Percentiles rank a stretch among this genome's conserved stretches.
Evolutionary conservation across 2,113 vertebrate species (phyloP).

Genomic region (Xyliphius kryptos): DNA sequence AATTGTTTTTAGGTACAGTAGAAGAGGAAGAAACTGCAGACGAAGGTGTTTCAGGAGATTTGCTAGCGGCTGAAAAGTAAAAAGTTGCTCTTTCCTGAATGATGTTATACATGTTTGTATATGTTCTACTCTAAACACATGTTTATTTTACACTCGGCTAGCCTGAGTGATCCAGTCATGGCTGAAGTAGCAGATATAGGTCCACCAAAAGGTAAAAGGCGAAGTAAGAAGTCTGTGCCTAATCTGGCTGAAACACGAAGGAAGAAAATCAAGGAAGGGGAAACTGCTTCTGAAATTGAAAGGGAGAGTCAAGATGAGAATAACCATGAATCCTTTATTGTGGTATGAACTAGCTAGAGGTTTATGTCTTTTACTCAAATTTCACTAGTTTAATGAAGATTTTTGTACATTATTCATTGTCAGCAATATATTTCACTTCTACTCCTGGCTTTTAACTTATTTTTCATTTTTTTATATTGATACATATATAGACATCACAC

Average conservation of each 20-base stretch:
- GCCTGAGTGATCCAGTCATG: too few relatives aligned
- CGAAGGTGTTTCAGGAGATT: neutral
- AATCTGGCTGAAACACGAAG: slow-evolving; percentile 5
- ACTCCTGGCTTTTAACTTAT: too few relatives aligned
- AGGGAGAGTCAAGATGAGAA: slow-evolving; percentile 16
- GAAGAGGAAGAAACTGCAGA: too few relatives aligned
- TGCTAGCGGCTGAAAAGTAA: slow-evolving; percentile 8
- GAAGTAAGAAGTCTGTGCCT: slow-evolving; percentile 15
- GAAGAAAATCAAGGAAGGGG: neutral
- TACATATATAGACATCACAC: slow-evolving; percentile 1
- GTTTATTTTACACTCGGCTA: too few relatives aligned
- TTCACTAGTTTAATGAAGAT: neutral
- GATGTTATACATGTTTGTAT: too few relatives aligned
- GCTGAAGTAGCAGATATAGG: slow-evolving; percentile 1
- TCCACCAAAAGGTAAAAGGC: neutral
- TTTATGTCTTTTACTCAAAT: too few relatives aligned
- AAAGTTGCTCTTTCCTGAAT: neutral
- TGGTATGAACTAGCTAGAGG: slow-evolving; percentile 18
- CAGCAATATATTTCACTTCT: too few relatives aligned
- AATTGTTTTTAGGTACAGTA: neutral
- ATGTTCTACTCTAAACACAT: too few relatives aligned
- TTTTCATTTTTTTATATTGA: too few relatives aligned
- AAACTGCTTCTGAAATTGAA: slow-evolving; percentile 5
- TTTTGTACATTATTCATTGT: too few relatives aligned
- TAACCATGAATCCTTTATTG: neutral